Percentiles rank a stretch among this genome's conserved stretches.
Conservation (phyloP, 2,888 invertebrate genomes). For the Mythimna ferrago region DNA sequence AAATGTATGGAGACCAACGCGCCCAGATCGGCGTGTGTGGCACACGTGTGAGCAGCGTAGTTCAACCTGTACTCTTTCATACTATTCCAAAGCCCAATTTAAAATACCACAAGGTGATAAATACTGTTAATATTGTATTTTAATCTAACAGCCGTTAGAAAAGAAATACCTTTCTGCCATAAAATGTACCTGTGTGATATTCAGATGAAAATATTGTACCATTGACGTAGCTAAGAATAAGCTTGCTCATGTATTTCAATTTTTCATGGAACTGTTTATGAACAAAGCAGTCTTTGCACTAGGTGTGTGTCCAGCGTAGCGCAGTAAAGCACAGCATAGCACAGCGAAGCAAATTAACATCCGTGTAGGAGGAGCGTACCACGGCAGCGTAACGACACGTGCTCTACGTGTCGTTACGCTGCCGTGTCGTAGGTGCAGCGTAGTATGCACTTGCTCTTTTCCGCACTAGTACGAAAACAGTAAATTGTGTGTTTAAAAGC, state of each 20-base stretch:
- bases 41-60: too few species aligned
- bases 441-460: neutral
- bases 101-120: slow-evolving; percentile 15
- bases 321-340: neutral
- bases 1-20: too few species aligned
- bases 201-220: slow-evolving; percentile 39
- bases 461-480: too few species aligned
- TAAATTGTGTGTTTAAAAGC: too few species aligned
- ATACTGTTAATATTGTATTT: slow-evolving; percentile 40
- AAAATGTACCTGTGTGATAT: slow-evolving; percentile 27
- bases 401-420: too few species aligned
- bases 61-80: too few species aligned
- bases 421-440: neutral
- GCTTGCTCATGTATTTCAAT: neutral
- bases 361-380: neutral
- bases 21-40: too few species aligned
- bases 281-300: neutral
- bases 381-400: neutral
- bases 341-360: neutral
- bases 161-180: slow-evolving; percentile 43
- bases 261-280: neutral
- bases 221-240: slow-evolving; percentile 21
- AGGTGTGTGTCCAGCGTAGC: neutral
- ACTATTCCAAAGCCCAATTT: neutral
- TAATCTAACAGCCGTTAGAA: slow-evolving; percentile 16